Conservation (phyloP, 2,113 vertebrate species). For the Epinephelus cyanopodus region DNA sequence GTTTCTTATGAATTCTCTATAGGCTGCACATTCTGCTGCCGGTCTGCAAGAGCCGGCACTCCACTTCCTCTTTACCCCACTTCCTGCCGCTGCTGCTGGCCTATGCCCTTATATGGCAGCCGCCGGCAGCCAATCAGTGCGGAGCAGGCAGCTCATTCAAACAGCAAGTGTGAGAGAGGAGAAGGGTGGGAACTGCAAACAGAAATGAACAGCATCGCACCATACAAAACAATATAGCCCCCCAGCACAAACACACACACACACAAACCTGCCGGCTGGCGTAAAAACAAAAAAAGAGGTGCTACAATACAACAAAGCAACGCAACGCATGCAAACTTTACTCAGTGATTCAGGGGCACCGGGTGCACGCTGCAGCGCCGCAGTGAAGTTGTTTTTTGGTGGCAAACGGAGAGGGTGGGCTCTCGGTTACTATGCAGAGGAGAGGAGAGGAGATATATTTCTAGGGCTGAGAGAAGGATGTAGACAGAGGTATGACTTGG, state of each 20-base stretch:
- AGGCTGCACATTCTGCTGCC: conserved; percentile 63
- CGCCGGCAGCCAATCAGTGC: conserved; percentile 66
- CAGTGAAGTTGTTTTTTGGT: conserved; percentile 48
- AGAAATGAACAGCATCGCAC: conserved; percentile 54
- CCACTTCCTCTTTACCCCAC: conserved; percentile 77
- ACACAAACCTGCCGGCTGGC: conserved; percentile 13
- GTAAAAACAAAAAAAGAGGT: conserved; percentile 46
- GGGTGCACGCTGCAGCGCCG: conserved; percentile 49
- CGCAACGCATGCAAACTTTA: conserved; percentile 55
- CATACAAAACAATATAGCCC: conserved; percentile 57
- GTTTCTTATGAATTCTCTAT: conserved; percentile 51
- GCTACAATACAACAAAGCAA: conserved; percentile 54
- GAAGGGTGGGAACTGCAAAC: conserved; percentile 78
- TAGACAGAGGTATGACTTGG: conserved; percentile 17
- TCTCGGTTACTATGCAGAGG: conserved; percentile 51
- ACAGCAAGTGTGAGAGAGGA: conserved; percentile 62
- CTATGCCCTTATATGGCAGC: conserved; percentile 82
- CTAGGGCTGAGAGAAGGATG: conserved; percentile 6
- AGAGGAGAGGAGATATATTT: background rate
- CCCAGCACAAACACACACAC: conserved; percentile 12
- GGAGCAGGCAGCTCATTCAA: conserved; percentile 75
- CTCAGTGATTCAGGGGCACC: conserved; percentile 48
- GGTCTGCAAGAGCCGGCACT: conserved; percentile 63
- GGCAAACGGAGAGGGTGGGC: conserved; percentile 39
- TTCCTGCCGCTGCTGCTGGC: conserved; percentile 79